Percentiles rank a stretch among this genome's conserved stretches.
Conservation (phyloP, 2,113 vertebrate genomes). For the Macroglossus sobrinus region DNA sequence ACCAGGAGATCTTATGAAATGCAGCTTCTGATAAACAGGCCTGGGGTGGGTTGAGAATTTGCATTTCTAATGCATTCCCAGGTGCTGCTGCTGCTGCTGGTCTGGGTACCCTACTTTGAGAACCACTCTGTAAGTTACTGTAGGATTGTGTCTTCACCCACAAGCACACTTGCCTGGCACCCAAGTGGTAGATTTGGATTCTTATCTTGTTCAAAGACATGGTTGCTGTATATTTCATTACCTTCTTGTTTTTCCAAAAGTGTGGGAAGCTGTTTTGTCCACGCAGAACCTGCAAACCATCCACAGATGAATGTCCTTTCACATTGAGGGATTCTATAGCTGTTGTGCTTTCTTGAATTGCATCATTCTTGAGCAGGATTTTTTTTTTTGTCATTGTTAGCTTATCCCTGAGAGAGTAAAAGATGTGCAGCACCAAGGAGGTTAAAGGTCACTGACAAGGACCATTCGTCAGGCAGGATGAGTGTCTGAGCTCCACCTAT, state of each 20-base stretch:
- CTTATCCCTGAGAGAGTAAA: not conserved
- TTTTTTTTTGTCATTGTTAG: not conserved
- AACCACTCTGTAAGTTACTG: not conserved
- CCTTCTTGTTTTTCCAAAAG: not conserved
- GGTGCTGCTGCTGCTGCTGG: not conserved
- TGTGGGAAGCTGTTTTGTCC: not conserved
- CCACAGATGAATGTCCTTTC: not conserved
- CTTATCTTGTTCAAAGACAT: not conserved
- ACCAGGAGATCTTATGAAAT: not conserved
- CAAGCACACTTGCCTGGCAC: not conserved
- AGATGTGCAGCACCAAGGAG: constrained; percentile 44
- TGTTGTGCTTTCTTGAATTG: not conserved
- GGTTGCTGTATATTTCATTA: not conserved
- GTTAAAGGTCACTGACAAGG: constrained; percentile 57
- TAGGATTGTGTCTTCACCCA: not conserved
- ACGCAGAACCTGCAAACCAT: not conserved
- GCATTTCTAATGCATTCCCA: not conserved
- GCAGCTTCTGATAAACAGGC: not conserved
- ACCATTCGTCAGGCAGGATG: constrained; percentile 41
- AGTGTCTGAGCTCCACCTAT: not conserved
- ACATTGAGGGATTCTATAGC: not conserved
- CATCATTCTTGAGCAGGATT: not conserved
- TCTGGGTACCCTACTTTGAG: not conserved
- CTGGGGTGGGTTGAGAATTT: not conserved
- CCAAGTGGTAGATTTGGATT: not conserved